Conservation (phyloP, 2,113 vertebrate genomes). For the Myocastor coypus region DNA sequence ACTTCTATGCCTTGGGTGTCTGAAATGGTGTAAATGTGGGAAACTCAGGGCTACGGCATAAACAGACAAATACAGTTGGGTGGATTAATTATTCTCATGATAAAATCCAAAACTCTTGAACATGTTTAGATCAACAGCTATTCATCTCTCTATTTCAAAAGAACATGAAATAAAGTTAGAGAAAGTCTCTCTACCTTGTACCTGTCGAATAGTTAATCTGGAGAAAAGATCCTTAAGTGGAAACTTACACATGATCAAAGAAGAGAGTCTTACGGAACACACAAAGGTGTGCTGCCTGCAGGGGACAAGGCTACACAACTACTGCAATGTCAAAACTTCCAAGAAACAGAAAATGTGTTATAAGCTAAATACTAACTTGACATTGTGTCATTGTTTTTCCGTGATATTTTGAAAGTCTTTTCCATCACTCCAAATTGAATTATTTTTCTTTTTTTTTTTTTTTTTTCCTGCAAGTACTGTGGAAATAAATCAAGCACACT, state of each 20-base stretch:
- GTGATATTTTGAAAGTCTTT: conserved; percentile 55
- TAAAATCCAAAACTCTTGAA: conserved; percentile 43
- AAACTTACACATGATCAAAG: not conserved
- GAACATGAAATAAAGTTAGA: conserved; percentile 51
- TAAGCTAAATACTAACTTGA: conserved; percentile 40
- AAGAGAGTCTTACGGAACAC: conserved; percentile 22
- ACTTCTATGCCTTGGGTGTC: not conserved
- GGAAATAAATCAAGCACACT: conserved; percentile 47
- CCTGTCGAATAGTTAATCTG: not conserved
- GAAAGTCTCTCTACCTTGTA: not conserved
- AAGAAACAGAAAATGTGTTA: not conserved
- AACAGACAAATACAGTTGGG: not conserved
- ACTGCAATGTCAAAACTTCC: not conserved
- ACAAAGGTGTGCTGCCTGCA: conserved; percentile 3
- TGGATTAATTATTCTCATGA: conserved; percentile 6
- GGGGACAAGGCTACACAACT: not conserved
- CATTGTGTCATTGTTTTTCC: not conserved
- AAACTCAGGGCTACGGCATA: not conserved
- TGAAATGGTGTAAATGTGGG: not conserved
- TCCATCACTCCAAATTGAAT: conserved; percentile 32
- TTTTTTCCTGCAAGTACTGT: conserved; percentile 44
- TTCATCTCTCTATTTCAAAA: not conserved
- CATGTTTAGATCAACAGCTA: conserved; percentile 42
- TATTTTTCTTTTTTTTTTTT: not conserved
- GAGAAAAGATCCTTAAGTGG: conserved; percentile 34